Conservation (phyloP, 2,797 vertebrate genomes). For the Gadopsis marmoratus region DNA sequence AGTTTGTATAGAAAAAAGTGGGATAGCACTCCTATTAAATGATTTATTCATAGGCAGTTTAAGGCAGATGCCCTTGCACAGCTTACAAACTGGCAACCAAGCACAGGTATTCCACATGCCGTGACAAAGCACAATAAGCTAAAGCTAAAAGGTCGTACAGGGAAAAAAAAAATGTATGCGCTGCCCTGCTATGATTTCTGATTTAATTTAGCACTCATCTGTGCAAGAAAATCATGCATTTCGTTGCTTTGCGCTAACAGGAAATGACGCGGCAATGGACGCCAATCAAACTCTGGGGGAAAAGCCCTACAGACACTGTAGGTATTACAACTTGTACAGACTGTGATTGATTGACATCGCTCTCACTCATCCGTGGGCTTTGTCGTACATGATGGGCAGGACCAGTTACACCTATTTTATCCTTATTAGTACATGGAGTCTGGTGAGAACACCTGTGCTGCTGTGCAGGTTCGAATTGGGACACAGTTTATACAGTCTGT, state of each 20-base stretch:
- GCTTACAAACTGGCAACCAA: neutral
- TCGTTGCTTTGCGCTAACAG: neutral
- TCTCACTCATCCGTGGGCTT: too few relatives aligned
- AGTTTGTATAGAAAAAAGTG: neutral
- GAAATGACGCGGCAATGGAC: neutral
- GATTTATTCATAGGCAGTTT: neutral
- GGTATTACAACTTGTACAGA: neutral
- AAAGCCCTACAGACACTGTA: too few relatives aligned
- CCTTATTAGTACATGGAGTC: too few relatives aligned
- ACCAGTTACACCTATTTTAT: neutral
- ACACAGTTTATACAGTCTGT: neutral
- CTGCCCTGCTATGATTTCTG: neutral
- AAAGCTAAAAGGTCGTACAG: too few relatives aligned
- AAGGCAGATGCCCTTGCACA: neutral
- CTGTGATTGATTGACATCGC: neutral
- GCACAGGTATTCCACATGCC: neutral
- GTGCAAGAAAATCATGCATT: neutral
- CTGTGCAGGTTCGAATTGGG: conserved; percentile 1
- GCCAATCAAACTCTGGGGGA: neutral
- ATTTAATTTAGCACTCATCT: neutral
- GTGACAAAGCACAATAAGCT: neutral
- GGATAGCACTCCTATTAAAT: neutral
- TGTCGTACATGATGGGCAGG: neutral
- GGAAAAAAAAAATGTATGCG: too few relatives aligned
- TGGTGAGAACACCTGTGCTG: conserved; percentile 8